A percentile compares a stretch with the other conserved stretches of the same genome.
Conservation (phyloP, 2,888 invertebrate species). For the Horisme vitalbata region DNA sequence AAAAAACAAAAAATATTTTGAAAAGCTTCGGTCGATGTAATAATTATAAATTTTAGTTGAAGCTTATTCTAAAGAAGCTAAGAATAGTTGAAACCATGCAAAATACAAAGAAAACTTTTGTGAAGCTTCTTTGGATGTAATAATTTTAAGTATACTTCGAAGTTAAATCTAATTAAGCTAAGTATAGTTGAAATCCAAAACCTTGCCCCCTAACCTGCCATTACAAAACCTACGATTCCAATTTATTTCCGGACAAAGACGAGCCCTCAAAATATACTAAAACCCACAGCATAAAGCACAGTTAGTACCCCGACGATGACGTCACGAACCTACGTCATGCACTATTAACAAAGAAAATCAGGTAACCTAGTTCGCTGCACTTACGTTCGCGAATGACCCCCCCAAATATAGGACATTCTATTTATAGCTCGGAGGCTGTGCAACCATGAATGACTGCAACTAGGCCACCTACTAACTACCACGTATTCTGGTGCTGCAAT, state of each 20-base stretch:
- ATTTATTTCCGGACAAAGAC: neutral
- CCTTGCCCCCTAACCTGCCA: too few species aligned
- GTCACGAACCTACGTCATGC: conserved; percentile 72
- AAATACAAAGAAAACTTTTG: too few species aligned
- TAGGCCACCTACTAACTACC: conserved; percentile 54
- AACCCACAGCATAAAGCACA: conserved; percentile 7
- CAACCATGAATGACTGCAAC: conserved; percentile 73
- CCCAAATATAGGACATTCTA: conserved; percentile 79
- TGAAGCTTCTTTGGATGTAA: too few species aligned
- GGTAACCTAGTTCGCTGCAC: conserved; percentile 79
- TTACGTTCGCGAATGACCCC: conserved; percentile 76
- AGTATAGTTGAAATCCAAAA: too few species aligned
- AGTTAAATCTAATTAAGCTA: too few species aligned
- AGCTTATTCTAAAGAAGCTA: too few species aligned
- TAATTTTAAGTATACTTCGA: too few species aligned
- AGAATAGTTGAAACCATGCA: too few species aligned
- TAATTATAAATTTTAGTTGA: too few species aligned
- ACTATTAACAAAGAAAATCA: conserved; percentile 76
- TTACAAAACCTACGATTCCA: too few species aligned
- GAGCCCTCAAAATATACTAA: conserved; percentile 2
- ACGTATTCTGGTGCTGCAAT: conserved; percentile 56
- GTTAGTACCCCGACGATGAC: conserved; percentile 42
- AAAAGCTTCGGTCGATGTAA: too few species aligned
- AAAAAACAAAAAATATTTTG: too few species aligned
- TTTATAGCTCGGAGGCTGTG: conserved; percentile 68